Conservation (phyloP, 2,797 vertebrate species). For the Schizothorax lantsangensis region DNA sequence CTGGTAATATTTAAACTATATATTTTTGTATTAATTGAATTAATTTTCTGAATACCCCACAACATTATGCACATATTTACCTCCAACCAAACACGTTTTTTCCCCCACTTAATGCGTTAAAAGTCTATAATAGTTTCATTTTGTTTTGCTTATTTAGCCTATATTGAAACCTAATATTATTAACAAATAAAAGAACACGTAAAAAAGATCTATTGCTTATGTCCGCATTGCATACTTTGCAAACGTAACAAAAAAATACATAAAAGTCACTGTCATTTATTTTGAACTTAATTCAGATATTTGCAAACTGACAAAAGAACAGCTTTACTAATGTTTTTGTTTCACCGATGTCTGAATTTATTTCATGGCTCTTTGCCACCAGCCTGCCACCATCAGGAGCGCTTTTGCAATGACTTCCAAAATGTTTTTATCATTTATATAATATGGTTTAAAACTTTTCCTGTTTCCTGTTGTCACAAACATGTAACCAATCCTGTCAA, state of each 20-base stretch:
- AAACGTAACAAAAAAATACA: background rate
- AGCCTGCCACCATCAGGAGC: slow-evolving; percentile 1
- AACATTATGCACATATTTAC: background rate
- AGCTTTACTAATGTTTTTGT: background rate
- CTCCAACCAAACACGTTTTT: background rate
- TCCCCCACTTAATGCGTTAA: background rate
- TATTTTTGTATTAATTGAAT: background rate
- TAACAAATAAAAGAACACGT: background rate
- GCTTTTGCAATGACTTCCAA: background rate
- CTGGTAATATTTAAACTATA: background rate
- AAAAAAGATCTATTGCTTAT: background rate
- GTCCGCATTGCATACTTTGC: background rate
- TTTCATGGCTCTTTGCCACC: slow-evolving; percentile 12
- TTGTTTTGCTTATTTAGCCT: background rate
- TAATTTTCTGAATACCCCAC: background rate
- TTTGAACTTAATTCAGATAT: background rate
- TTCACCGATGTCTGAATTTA: background rate
- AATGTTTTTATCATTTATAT: no score
- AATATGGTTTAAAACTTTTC: no score
- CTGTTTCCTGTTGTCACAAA: no score
- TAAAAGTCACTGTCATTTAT: background rate
- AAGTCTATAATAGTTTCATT: background rate
- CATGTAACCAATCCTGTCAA: background rate
- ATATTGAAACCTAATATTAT: no score
- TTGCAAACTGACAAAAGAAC: background rate